phyloP scores from a whole-genome alignment of 1,140 invertebrate genomes.

The Drosophila truncata region DNA sequence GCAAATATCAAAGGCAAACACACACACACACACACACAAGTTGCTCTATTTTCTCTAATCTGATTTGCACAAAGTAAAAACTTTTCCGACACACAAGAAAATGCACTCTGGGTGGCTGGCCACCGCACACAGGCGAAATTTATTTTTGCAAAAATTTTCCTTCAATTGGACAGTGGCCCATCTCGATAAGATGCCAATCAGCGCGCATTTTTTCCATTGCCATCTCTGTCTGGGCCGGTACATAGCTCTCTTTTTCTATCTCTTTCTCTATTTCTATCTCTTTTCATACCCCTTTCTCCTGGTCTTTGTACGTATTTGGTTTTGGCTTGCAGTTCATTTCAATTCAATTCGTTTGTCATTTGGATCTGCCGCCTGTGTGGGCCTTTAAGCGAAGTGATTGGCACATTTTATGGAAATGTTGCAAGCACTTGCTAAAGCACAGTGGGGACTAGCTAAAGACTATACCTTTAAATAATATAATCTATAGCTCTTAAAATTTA shows the following conservation, averaged over 20 bases:
- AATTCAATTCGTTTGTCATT: slow-evolving; percentile 83
- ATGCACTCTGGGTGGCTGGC: slow-evolving; percentile 70
- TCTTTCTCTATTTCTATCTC: slow-evolving; percentile 14
- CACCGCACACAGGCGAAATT: slow-evolving; percentile 63
- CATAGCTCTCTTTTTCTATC: slow-evolving; percentile 3
- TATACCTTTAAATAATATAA: too few species aligned
- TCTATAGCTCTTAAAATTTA: neutral
- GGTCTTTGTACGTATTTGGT: slow-evolving; percentile 9
- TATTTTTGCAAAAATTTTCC: slow-evolving; percentile 80
- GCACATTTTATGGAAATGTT: slow-evolving; percentile 79
- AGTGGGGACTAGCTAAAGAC: slow-evolving; percentile 16
- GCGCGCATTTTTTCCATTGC: slow-evolving; percentile 72
- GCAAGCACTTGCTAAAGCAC: slow-evolving; percentile 49
- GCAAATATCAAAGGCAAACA: slow-evolving; percentile 70
- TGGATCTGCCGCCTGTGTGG: slow-evolving; percentile 65
- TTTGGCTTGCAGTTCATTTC: slow-evolving; percentile 72
- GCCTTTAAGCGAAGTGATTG: slow-evolving; percentile 68
- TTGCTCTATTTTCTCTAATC: slow-evolving; percentile 68
- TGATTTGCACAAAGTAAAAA: slow-evolving; percentile 65
- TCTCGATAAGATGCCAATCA: slow-evolving; percentile 84
- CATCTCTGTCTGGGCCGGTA: slow-evolving; percentile 19
- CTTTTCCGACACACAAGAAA: slow-evolving; percentile 55
- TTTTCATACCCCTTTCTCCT: slow-evolving; percentile 7
- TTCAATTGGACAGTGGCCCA: slow-evolving; percentile 83
- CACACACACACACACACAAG: slow-evolving; percentile 19